Evolutionary conservation across 2,888 invertebrate genomes (phyloP).

Genomic region (Mellilla xanthometata): DNA sequence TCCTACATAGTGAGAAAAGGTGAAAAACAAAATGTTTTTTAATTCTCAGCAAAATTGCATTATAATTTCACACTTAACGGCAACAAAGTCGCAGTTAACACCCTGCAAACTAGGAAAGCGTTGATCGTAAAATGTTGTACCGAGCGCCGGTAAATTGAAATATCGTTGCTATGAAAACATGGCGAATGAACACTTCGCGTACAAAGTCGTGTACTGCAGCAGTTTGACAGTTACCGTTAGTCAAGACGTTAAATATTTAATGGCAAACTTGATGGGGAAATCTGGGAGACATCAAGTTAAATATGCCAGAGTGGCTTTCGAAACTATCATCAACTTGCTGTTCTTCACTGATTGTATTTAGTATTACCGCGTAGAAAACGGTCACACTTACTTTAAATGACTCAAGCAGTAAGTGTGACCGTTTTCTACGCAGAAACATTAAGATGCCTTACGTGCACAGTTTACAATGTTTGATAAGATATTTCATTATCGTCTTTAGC

Average conservation of each 20-base stretch:
- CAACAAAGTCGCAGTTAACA: slow-evolving; percentile 31
- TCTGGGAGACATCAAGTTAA: slow-evolving; percentile 2
- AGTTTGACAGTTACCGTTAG: slow-evolving; percentile 6
- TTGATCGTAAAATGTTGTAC: slow-evolving; percentile 35
- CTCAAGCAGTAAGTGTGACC: no score
- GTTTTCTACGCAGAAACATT: no score
- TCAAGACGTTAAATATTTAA: slow-evolving; percentile 5
- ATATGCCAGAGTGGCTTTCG: background rate
- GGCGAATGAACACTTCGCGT: slow-evolving; percentile 26
- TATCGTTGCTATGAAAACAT: slow-evolving; percentile 37
- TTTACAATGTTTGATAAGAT: no score
- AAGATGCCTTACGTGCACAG: no score
- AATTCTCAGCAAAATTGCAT: slow-evolving; percentile 8
- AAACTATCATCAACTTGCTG: no score
- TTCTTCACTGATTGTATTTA: no score
- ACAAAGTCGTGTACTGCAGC: slow-evolving; percentile 31
- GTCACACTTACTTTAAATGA: no score
- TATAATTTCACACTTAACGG: slow-evolving; percentile 7
- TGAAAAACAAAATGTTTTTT: background rate
- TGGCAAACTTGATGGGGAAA: slow-evolving; percentile 23
- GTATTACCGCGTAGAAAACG: no score
- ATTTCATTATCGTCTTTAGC: no score
- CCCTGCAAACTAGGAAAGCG: slow-evolving; percentile 34
- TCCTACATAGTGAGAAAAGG: background rate
- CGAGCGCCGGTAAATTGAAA: slow-evolving; percentile 40